These are phyloP conservation scores for Gorsachius magnificus DNA, from an alignment of 2,797 vertebrate species.

Conservation along the genomic window DNA sequence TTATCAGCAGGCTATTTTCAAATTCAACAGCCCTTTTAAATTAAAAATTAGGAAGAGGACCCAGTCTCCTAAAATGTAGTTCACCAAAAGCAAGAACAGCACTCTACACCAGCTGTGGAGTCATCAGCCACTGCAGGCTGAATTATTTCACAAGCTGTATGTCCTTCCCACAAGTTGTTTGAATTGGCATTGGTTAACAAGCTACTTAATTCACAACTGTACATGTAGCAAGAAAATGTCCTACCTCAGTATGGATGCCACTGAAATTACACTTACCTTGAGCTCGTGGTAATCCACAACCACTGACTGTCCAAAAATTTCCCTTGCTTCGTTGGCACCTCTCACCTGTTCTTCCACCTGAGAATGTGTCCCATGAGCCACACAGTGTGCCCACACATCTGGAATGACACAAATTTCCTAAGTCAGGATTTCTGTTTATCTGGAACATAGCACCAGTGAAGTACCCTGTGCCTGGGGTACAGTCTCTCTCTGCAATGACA, in stretches of 20 bases:
- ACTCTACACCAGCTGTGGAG: neutral
- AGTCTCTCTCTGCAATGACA: neutral
- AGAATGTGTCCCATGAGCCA: no score
- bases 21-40: neutral
- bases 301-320: no score
- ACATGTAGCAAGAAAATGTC: no score
- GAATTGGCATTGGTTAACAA: neutral
- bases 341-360: no score
- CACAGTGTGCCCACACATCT: conserved; percentile 66
- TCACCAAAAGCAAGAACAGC: neutral
- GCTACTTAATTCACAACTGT: neutral
- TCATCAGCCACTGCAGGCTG: neutral
- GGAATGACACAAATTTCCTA: neutral
- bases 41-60: neutral
- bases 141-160: neutral
- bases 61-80: neutral
- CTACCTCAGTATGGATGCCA: no score
- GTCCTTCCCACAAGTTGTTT: neutral
- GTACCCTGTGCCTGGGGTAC: neutral
- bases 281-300: no score
- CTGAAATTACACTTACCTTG: no score
- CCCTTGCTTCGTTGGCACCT: no score
- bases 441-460: neutral
- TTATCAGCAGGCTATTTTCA: neutral
- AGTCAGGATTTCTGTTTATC: neutral